Evolutionary conservation across 2,113 vertebrate genomes (phyloP).

Genomic region (Copsychus sechellarum): DNA sequence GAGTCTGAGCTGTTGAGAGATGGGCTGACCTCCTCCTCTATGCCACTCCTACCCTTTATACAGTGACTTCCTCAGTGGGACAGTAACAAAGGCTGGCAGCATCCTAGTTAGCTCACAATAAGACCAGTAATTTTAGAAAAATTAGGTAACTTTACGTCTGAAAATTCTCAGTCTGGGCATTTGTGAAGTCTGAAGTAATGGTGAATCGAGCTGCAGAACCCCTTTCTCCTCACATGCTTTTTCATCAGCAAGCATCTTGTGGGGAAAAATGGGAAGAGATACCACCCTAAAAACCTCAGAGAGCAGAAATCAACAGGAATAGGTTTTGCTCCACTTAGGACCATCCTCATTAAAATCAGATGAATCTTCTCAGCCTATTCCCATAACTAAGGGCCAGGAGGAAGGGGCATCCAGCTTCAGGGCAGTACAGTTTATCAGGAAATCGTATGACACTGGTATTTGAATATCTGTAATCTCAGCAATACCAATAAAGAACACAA

Average conservation of each 20-base stretch:
- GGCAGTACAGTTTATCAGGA: not conserved
- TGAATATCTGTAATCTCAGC: not conserved
- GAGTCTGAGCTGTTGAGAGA: not conserved
- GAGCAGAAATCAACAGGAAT: not conserved
- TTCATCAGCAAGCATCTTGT: not conserved
- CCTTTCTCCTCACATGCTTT: fast-evolving
- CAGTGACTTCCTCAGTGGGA: not conserved
- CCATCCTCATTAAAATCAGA: not conserved
- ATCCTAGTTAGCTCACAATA: not conserved
- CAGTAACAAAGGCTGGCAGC: not conserved
- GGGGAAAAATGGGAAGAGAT: not conserved
- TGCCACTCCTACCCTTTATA: not conserved
- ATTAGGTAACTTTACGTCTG: not conserved
- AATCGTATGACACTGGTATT: not conserved
- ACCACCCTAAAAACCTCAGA: not conserved
- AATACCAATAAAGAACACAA: not conserved
- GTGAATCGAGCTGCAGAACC: not conserved
- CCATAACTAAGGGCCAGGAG: not conserved
- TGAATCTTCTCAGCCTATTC: not conserved
- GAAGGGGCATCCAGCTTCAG: not conserved
- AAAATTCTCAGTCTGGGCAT: not conserved
- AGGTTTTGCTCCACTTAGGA: not conserved
- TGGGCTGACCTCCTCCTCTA: not conserved
- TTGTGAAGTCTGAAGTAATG: not conserved
- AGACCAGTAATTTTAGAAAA: not conserved